Evolutionary conservation across 2,888 invertebrate species (phyloP).

Genomic region (Stenoptilia bipunctidactyla): DNA sequence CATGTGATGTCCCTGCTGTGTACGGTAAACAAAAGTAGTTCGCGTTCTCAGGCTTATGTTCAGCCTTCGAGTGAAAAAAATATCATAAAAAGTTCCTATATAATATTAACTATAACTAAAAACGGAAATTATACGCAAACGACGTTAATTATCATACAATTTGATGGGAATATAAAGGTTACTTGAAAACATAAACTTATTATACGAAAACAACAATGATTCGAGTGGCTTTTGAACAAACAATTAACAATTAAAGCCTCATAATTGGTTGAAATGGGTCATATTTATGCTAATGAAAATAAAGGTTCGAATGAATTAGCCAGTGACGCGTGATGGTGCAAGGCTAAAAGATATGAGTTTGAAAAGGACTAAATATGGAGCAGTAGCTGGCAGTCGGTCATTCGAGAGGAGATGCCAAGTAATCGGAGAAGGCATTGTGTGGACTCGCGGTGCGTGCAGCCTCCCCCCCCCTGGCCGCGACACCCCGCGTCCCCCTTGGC

Average conservation of each 20-base stretch:
- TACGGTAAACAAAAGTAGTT: constrained; percentile 10
- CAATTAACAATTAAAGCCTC: neutral
- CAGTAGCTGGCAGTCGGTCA: constrained; percentile 26
- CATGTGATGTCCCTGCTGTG: constrained; percentile 31
- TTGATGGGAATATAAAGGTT: neutral
- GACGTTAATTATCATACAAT: neutral
- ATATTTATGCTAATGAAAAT: neutral
- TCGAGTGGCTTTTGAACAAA: neutral
- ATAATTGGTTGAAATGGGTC: neutral
- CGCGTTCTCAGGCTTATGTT: neutral
- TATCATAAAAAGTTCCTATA: neutral
- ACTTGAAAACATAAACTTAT: neutral
- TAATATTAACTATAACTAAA: neutral
- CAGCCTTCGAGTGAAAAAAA: neutral
- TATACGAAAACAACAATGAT: neutral
- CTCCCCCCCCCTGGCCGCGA: constrained; percentile 14
- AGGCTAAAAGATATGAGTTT: too few relatives aligned
- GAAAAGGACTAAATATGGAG: too few relatives aligned
- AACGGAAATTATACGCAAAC: neutral
- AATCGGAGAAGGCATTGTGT: constrained; percentile 66
- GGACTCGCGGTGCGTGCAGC: constrained; percentile 59
- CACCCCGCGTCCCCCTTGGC: too few relatives aligned
- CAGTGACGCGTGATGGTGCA: too few relatives aligned
- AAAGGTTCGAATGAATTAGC: too few relatives aligned
- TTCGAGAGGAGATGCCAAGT: constrained; percentile 59